Conservation (phyloP, 2,888 invertebrate genomes). For the Spodoptera picta region DNA sequence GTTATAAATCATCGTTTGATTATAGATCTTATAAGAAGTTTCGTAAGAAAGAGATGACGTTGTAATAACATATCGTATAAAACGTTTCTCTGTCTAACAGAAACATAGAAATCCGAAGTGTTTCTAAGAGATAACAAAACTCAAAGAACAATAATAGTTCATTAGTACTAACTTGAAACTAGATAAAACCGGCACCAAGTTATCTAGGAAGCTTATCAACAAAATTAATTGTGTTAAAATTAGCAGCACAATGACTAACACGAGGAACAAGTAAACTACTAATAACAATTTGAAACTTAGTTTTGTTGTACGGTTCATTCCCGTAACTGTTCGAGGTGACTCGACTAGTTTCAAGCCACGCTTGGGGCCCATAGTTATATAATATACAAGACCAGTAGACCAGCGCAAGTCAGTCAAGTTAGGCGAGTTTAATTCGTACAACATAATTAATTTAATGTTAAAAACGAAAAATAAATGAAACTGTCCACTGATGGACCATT, state of each 20-base stretch:
- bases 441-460: background rate
- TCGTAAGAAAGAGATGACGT: too few species aligned
- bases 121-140: background rate
- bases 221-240: constrained; percentile 30
- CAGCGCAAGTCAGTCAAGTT: too few species aligned
- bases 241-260: constrained; percentile 37
- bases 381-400: too few species aligned
- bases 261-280: background rate
- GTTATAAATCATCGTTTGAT: too few species aligned
- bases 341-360: too few species aligned
- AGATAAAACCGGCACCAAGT: constrained; percentile 11
- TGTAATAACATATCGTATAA: background rate
- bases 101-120: background rate
- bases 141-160: constrained; percentile 13
- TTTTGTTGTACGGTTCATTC: too few species aligned
- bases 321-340: too few species aligned
- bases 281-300: too few species aligned
- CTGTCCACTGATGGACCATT: constrained; percentile 15
- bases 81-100: constrained; percentile 1
- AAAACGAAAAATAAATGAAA: constrained; percentile 9
- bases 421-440: too few species aligned
- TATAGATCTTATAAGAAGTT: too few species aligned
- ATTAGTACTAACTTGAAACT: constrained; percentile 10
- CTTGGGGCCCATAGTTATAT: too few species aligned
- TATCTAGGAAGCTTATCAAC: constrained; percentile 25